Percentiles rank a stretch among this genome's conserved stretches.
phyloP scores from a whole-genome alignment of 2,888 invertebrate species.

The Amphipoea oculea region DNA sequence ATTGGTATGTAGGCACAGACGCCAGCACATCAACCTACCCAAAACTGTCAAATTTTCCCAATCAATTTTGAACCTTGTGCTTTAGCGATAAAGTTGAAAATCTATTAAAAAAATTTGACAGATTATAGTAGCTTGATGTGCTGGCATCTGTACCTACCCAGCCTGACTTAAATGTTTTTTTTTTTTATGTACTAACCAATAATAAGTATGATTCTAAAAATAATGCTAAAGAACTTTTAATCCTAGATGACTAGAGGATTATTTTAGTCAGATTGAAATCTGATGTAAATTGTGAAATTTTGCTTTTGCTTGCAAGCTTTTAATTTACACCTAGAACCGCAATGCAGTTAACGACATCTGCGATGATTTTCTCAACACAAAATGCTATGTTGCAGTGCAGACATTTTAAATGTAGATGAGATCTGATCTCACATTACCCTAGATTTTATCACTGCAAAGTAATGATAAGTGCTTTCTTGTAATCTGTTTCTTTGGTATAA shows the following conservation, averaged over 20 bases:
- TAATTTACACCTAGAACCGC: conserved; percentile 15
- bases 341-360: conserved; percentile 23
- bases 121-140: too few species aligned
- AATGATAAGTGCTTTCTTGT: conserved; percentile 59
- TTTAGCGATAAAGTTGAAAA: too few species aligned
- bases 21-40: too few species aligned
- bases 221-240: too few species aligned
- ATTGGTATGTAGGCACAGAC: neutral
- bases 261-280: neutral
- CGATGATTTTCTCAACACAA: conserved; percentile 45
- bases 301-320: neutral
- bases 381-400: conserved; percentile 43
- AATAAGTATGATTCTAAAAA: neutral
- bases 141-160: neutral
- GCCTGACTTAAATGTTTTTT: neutral
- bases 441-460: conserved; percentile 53
- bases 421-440: conserved; percentile 57
- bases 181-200: neutral
- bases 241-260: neutral
- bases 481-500: conserved; percentile 55
- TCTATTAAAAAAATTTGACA: too few species aligned
- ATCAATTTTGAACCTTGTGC: too few species aligned
- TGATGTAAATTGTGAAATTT: conserved; percentile 25
- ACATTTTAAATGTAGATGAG: conserved; percentile 49
- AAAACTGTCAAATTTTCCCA: too few species aligned